Evolutionary conservation across 2,113 vertebrate genomes (phyloP), one percentile per base, ranked within the genome.

Genomic region (Chlamydotis undulata): DNA sequence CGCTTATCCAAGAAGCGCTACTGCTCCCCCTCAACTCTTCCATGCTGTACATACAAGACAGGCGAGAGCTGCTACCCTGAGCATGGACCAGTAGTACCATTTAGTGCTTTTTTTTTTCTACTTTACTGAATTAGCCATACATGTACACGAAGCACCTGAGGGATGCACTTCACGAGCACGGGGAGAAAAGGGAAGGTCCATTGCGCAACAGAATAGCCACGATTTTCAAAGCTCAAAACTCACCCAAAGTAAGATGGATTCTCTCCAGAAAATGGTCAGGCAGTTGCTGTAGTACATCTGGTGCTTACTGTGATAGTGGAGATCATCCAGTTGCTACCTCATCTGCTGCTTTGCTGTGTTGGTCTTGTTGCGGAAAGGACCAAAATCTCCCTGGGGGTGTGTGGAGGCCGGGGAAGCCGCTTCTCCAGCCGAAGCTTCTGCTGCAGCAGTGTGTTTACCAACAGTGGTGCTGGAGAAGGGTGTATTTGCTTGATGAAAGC

Each of bases 171-270:
- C 8, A 4, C 10, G 25, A 77, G 7, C 43, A 13, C 0, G 2
- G 16, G 49, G 12, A 64, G 53, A 52, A 33, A 68, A 29, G 18
- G 47, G 43, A 39, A 85, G 16, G n/a, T 67, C 61, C n/a, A 6
- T 23, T 41, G 47, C 2, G 5, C 18, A n/a, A 65, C 10, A 37
- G 47, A 24, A 31, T 23, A 25, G 19, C 9, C 15, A 8, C 1
- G 2, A 23, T 91, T 90, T 55, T 28, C 35, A 56, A 84, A 89
- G 68, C n/a, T 89, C 37, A 55, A 43, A 77, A 70, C 57, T 43
- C 2, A 1, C 18, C 19, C 16, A 12, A 1, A 23, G 17, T 52
- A 31, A 25, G 2, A 28, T 74, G 0, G 0, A 1, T 56, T 94
- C 23, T 91, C 56, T 31, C 14, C 64, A 55, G 52, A 67, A 81